Conservation (phyloP, 2,888 invertebrate species). For the Chymomyza procnemis region DNA sequence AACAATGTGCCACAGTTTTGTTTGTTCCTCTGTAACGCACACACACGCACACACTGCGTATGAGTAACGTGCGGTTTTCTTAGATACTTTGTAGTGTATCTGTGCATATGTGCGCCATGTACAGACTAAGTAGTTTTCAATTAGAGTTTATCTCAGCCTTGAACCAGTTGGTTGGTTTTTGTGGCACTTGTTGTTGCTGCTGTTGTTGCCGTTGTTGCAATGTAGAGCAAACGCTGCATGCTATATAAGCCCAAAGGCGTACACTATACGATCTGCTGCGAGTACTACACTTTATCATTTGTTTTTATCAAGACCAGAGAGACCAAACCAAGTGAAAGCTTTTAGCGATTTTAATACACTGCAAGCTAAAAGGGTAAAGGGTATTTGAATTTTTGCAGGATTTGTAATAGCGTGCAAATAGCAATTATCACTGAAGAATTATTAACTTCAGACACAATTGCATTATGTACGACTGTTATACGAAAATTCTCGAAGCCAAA, state of each 20-base stretch:
- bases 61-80: slow-evolving; percentile 67
- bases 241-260: neutral
- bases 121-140: slow-evolving; percentile 59
- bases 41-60: slow-evolving; percentile 52
- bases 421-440: too few species aligned
- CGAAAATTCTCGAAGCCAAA: too few species aligned
- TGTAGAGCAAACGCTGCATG: neutral
- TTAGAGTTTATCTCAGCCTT: slow-evolving; percentile 44
- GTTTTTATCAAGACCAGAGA: neutral
- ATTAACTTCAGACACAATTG: too few species aligned
- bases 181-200: neutral
- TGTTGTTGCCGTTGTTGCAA: neutral
- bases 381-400: too few species aligned
- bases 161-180: neutral
- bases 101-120: slow-evolving; percentile 6
- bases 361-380: too few species aligned
- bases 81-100: slow-evolving; percentile 30
- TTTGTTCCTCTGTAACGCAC: neutral
- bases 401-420: too few species aligned
- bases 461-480: too few species aligned
- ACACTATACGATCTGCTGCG: neutral
- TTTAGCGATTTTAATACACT: neutral
- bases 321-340: neutral
- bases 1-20: neutral
- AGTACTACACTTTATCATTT: neutral